phyloP scores from a whole-genome alignment of 1,140 invertebrate genomes.

The Drosophila arizonae region DNA sequence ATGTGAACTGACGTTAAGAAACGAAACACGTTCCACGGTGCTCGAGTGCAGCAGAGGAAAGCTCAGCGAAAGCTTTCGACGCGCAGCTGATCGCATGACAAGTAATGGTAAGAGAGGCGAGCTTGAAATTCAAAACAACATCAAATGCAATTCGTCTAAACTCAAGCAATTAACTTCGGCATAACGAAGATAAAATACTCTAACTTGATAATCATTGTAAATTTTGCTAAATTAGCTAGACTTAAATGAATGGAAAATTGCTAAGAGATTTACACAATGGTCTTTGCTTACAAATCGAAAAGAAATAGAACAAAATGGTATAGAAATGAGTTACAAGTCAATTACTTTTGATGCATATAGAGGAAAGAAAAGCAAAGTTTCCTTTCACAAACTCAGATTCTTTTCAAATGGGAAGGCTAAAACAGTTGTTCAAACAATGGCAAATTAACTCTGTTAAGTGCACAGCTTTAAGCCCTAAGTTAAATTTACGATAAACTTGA shows the following conservation, averaged over 20 bases:
- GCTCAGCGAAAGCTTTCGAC: slow-evolving; percentile 5
- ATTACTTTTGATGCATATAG: no score
- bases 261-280: neutral
- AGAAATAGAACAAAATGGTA: neutral
- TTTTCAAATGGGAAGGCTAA: neutral
- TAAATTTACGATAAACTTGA: neutral
- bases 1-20: neutral
- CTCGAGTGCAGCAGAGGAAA: slow-evolving; percentile 13
- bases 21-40: slow-evolving; percentile 25
- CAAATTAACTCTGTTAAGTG: no score
- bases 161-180: neutral
- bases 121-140: slow-evolving; percentile 14
- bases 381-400: no score
- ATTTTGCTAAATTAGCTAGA: no score
- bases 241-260: neutral
- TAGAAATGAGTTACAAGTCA: neutral
- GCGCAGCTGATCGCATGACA: slow-evolving; percentile 32
- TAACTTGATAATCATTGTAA: neutral
- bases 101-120: slow-evolving; percentile 19
- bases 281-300: no score
- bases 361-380: no score
- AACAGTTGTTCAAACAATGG: no score
- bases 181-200: neutral
- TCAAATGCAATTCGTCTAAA: slow-evolving; percentile 12
- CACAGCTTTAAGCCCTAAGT: neutral